Percentiles rank a stretch among this genome's conserved stretches.
Evolutionary conservation across 2,113 vertebrate species (phyloP).

Genomic region (Sphaerodactylus townsendi): DNA sequence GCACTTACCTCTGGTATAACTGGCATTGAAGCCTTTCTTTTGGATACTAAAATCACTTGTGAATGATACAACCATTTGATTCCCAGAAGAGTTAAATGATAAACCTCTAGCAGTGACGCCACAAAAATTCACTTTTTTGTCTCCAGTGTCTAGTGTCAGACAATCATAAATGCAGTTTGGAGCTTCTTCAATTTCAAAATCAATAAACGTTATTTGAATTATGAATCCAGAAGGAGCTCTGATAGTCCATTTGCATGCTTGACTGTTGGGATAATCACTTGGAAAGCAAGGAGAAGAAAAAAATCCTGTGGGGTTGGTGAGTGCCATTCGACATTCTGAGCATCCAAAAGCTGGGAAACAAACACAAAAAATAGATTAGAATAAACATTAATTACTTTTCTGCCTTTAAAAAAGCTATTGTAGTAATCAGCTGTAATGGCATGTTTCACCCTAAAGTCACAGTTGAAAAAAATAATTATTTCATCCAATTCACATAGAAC

Average conservation of each 20-base stretch:
- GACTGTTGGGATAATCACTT: constrained; percentile 84
- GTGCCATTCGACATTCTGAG: constrained; percentile 79
- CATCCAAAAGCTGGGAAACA: constrained; percentile 80
- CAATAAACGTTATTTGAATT: constrained; percentile 90
- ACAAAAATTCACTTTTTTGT: constrained; percentile 82
- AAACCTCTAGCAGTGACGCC: constrained; percentile 92
- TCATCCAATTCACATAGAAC: too few species aligned
- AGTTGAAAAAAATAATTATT: not conserved
- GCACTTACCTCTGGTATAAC: constrained; percentile 86
- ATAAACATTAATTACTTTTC: not conserved
- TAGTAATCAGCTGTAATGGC: not conserved
- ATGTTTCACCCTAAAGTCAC: not conserved
- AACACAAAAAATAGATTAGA: constrained; percentile 54
- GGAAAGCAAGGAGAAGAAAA: constrained; percentile 95
- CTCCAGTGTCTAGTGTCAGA: constrained; percentile 83
- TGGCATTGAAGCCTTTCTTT: constrained; percentile 93
- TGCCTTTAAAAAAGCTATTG: too few species aligned
- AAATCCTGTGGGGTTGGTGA: constrained; percentile 79
- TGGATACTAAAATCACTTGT: constrained; percentile 95
- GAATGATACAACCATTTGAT: constrained; percentile 90
- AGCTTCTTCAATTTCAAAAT: constrained; percentile 96
- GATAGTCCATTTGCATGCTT: constrained; percentile 87
- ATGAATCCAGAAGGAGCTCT: constrained; percentile 89
- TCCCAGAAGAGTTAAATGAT: constrained; percentile 90
- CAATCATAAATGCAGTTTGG: constrained; percentile 92